Percentiles rank a stretch among this genome's conserved stretches.
Evolutionary conservation across 2,888 invertebrate species (phyloP).

Genomic region (Cheilosia scutellata): DNA sequence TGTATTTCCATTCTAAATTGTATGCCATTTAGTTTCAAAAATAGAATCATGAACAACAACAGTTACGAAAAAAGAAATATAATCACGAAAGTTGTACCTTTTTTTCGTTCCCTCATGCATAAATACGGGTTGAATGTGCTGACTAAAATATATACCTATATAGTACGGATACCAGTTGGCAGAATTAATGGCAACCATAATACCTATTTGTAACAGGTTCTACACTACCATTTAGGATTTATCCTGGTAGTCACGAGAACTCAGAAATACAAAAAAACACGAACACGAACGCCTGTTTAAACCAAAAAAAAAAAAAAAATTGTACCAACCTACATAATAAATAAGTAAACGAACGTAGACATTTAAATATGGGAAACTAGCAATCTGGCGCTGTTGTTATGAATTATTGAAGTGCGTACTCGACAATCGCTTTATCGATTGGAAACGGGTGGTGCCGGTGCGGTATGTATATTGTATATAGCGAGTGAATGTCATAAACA

Average conservation of each 20-base stretch:
- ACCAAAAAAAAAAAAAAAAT: constrained; percentile 1
- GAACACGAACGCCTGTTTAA: neutral
- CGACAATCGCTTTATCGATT: constrained; percentile 33
- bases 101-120: constrained; percentile 15
- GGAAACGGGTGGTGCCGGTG: neutral
- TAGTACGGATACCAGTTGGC: neutral
- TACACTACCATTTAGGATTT: constrained; percentile 27
- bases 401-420: constrained; percentile 25
- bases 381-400: constrained; percentile 40
- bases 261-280: neutral
- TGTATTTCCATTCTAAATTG: constrained; percentile 34
- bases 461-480: no score
- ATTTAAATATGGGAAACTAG: constrained; percentile 38
- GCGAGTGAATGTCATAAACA: constrained; percentile 1
- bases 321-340: neutral
- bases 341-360: neutral
- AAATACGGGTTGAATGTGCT: constrained; percentile 48
- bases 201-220: constrained; percentile 30
- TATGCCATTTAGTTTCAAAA: constrained; percentile 31
- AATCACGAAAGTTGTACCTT: constrained; percentile 40
- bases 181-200: constrained; percentile 14
- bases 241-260: constrained; percentile 21
- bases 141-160: constrained; percentile 2
- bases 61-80: neutral
- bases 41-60: constrained; percentile 48